Base-by-base conservation (phyloP, 2,888 invertebrate genomes). In the Stenoptilia bipunctidactyla region DNA sequence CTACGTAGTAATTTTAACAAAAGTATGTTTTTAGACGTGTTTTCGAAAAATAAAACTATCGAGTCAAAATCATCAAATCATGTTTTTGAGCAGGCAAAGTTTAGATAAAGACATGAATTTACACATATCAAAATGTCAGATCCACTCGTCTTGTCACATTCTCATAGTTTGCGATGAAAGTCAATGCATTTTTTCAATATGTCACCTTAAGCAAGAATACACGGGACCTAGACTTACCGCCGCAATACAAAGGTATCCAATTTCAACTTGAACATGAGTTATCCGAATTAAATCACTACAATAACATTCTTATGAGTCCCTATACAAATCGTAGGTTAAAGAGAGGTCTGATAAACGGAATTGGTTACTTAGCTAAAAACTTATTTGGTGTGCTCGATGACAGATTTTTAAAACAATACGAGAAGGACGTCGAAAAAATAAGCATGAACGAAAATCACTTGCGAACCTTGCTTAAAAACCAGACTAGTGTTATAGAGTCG, bases 301-400 rank as follows among this genome's bases (percentile, higher is more conserved):
- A 38, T 12, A 9, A 30, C 2, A 15, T 38, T 5, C 30, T 38
- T 14, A 27, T 27, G 9, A 10, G 9, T 13, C n/a, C 8, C 12
- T 4, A 27, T 27, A 38, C 2, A 8, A 9, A 10, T 8, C 25
- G 27, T 8, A 13, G 38, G 6, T 3, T 6, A 25, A 27, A 30
- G 30, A 9, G 40, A 34, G 40, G 40, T 9, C 25, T 40, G 13
- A 25, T 40, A 12, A 34, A 40, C 27, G 40, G 40, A 20, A 14
- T 40, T 14, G 40, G 40, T 13, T 37, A 37, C 15, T 9, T 36
- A 5, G 37, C 37, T 12, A 40, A 40, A 13, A 12, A n/a, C 10
- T 27, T 40, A 14, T 40, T 40, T 34, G 40, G 40, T 3, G 34
- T 40, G 2, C 15, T 40, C 15, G 40, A 41, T 20, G 34, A 41